Percentiles rank a stretch among this genome's conserved stretches.
These are phyloP conservation scores for Epinotia demarniana DNA, from an alignment of 2,888 invertebrate genomes.

Conservation along the genomic window DNA sequence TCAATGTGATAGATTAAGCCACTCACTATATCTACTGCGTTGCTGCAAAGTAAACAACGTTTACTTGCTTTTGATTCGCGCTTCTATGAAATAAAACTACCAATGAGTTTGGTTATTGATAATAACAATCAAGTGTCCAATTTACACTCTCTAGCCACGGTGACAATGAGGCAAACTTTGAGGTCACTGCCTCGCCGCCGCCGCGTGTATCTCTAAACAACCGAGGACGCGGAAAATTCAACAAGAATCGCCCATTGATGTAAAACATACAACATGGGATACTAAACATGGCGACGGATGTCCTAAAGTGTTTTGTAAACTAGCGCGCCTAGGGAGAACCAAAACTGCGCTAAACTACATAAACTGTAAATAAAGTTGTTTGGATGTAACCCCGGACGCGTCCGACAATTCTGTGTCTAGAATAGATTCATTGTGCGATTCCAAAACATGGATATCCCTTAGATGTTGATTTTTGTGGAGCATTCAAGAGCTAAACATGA, in stretches of 20 bases:
- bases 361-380: background rate
- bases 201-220: background rate
- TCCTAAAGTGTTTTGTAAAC: constrained; percentile 33
- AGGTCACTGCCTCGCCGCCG: constrained; percentile 11
- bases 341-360: background rate
- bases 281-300: constrained; percentile 26
- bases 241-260: background rate
- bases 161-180: constrained; percentile 18
- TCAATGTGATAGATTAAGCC: no score
- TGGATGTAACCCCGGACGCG: background rate
- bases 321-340: constrained; percentile 4
- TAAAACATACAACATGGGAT: constrained; percentile 24
- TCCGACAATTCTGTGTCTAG: background rate
- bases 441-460: constrained; percentile 22
- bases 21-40: no score
- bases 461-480: background rate
- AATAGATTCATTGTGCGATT: background rate
- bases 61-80: no score
- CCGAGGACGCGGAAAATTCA: background rate
- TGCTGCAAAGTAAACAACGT: no score
- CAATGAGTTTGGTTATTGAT: background rate
- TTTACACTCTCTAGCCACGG: background rate
- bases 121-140: constrained; percentile 10
- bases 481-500: background rate
- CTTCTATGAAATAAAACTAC: background rate